Evolutionary conservation across 92 coral and sea anemone genomes (phyloP).

Genomic region (Umimayanthus chanpuru): DNA sequence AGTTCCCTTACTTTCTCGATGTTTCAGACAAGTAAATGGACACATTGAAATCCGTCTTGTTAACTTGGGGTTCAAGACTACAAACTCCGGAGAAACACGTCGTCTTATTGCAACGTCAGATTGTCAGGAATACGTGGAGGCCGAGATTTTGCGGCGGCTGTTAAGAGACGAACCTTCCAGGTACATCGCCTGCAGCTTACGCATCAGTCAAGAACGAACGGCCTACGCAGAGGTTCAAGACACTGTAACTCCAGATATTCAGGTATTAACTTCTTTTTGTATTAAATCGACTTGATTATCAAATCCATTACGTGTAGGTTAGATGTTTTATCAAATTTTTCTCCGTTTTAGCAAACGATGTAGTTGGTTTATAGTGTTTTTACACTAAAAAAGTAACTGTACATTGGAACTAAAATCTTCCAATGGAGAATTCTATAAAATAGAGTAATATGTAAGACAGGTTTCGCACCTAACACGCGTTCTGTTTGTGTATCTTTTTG

Average conservation of each 20-base stretch:
- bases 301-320: too few relatives aligned
- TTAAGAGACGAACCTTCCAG: constrained; percentile 56
- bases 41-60: constrained; percentile 65
- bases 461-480: too few relatives aligned
- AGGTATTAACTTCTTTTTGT: constrained; percentile 1
- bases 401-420: too few relatives aligned
- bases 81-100: constrained; percentile 33
- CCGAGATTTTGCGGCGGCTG: constrained; percentile 51
- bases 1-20: background rate
- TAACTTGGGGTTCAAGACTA: constrained; percentile 40
- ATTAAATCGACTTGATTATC: background rate
- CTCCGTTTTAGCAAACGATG: too few relatives aligned
- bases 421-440: too few relatives aligned
- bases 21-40: constrained; percentile 59
- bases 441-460: too few relatives aligned
- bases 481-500: too few relatives aligned
- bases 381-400: too few relatives aligned
- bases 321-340: too few relatives aligned
- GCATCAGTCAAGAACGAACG: constrained; percentile 55
- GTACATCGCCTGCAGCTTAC: constrained; percentile 69
- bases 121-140: constrained; percentile 50
- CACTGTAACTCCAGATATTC: constrained; percentile 78
- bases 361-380: too few relatives aligned
- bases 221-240: constrained; percentile 71
- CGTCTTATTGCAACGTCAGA: constrained; percentile 37